phyloP scores from a whole-genome alignment of 2,113 vertebrate species.

The Lagopus leucura region DNA sequence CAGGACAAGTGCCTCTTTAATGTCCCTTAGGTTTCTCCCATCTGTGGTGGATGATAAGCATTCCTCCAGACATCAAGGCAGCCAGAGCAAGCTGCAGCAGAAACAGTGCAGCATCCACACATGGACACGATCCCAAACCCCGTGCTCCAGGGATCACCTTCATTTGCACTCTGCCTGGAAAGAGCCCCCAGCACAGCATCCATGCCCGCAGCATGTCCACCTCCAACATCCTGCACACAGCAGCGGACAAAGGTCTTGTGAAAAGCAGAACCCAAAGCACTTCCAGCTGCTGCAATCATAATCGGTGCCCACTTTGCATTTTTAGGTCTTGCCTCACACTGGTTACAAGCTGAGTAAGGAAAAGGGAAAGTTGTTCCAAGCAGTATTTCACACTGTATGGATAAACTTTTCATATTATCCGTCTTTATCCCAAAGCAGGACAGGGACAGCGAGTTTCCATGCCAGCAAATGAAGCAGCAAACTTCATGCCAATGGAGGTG shows the following conservation, averaged over 20 bases:
- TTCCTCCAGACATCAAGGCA: not conserved
- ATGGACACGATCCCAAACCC: not conserved
- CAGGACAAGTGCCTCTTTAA: conserved; percentile 49
- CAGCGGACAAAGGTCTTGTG: not conserved
- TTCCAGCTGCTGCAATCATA: not conserved
- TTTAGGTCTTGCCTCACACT: not conserved
- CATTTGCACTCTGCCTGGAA: not conserved
- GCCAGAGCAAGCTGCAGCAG: not conserved
- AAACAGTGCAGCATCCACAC: not conserved
- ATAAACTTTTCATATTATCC: fast-evolving
- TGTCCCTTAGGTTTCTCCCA: conserved; percentile 8
- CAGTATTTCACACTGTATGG: fast-evolving
- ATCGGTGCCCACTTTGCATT: not conserved
- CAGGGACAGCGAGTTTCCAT: not conserved
- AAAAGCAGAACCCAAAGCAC: not conserved
- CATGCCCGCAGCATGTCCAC: fast-evolving
- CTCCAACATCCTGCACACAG: not conserved
- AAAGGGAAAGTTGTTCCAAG: not conserved
- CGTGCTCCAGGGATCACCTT: not conserved
- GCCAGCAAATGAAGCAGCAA: not conserved
- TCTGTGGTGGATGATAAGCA: conserved; percentile 37
- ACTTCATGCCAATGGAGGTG: not conserved
- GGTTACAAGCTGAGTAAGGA: not conserved
- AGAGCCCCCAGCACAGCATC: not conserved
- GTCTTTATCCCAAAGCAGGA: not conserved